phyloP scores from a whole-genome alignment of 2,888 invertebrate species.

The Orthosia gothica region DNA sequence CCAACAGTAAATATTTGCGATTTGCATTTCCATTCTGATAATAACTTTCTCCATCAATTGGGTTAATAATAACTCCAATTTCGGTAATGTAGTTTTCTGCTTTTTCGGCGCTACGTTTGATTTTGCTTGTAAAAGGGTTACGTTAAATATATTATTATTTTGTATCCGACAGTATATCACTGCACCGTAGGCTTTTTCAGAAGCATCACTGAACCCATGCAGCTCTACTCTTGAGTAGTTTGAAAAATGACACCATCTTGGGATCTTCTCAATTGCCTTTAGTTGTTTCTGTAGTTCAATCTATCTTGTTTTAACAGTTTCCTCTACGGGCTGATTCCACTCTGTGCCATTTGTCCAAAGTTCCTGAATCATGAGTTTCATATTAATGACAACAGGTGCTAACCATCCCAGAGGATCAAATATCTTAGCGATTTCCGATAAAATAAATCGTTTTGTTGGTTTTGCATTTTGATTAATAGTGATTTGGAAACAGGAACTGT shows the following conservation, averaged over 20 bases:
- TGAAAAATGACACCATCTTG: slow-evolving; percentile 18
- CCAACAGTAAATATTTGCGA: neutral
- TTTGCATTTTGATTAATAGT: too few relatives aligned
- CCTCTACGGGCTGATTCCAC: slow-evolving; percentile 7
- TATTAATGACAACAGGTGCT: too few relatives aligned
- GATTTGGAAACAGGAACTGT: too few relatives aligned
- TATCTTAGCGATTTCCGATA: too few relatives aligned
- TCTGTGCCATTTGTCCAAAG: slow-evolving; percentile 17
- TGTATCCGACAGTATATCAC: too few relatives aligned
- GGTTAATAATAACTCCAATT: neutral
- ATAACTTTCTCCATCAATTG: neutral
- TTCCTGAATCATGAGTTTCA: slow-evolving; percentile 30
- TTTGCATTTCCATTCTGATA: slow-evolving; percentile 1
- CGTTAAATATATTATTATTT: too few relatives aligned
- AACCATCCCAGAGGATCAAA: too few relatives aligned
- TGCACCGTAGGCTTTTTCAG: too few relatives aligned
- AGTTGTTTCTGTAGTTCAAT: slow-evolving; percentile 21
- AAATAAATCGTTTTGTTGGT: too few relatives aligned
- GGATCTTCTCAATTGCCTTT: slow-evolving; percentile 10
- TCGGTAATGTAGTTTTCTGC: neutral
- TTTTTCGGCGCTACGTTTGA: slow-evolving; percentile 23
- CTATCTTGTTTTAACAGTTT: too few relatives aligned
- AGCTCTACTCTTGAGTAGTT: too few relatives aligned
- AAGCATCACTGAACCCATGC: too few relatives aligned
- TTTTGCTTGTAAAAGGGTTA: slow-evolving; percentile 23